Evolutionary conservation across 2,888 invertebrate species (phyloP).

Genomic region (Drosophila paucipuncta): DNA sequence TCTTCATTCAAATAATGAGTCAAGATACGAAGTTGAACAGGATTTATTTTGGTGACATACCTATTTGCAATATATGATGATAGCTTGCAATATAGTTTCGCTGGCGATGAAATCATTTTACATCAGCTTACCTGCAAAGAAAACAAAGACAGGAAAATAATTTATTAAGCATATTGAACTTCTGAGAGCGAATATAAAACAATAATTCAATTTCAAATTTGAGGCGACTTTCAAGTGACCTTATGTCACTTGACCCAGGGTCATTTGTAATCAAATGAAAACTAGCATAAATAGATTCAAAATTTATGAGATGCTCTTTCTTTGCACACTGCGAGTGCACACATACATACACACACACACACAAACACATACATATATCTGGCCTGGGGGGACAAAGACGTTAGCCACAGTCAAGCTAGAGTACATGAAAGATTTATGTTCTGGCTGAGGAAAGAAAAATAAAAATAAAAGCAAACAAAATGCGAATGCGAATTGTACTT

Average conservation of each 20-base stretch:
- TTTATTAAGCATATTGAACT: neutral
- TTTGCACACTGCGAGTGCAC: conserved; percentile 1
- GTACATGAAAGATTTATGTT: conserved; percentile 47
- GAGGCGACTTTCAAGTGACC: conserved; percentile 6
- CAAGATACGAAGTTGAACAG: neutral
- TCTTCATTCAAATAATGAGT: neutral
- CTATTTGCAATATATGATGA: neutral
- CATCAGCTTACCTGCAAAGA: conserved; percentile 29
- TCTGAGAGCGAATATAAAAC: neutral
- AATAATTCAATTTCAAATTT: neutral
- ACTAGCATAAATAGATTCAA: conserved; percentile 27
- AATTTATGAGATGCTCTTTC: conserved; percentile 15
- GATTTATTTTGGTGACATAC: neutral
- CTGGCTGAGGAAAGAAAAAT: conserved; percentile 1
- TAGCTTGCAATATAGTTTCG: neutral
- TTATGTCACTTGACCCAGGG: neutral
- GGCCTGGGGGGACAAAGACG: conserved; percentile 19
- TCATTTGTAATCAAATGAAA: conserved; percentile 10
- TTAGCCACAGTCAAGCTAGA: conserved; percentile 43
- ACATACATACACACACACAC: neutral
- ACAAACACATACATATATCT: neutral
- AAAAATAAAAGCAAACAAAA: conserved; percentile 22
- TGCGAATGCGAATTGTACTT: conserved; percentile 18
- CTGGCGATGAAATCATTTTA: neutral
- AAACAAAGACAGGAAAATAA: neutral